phyloP scores from a whole-genome alignment of 2,888 invertebrate species.

The Drosophila formosana region DNA sequence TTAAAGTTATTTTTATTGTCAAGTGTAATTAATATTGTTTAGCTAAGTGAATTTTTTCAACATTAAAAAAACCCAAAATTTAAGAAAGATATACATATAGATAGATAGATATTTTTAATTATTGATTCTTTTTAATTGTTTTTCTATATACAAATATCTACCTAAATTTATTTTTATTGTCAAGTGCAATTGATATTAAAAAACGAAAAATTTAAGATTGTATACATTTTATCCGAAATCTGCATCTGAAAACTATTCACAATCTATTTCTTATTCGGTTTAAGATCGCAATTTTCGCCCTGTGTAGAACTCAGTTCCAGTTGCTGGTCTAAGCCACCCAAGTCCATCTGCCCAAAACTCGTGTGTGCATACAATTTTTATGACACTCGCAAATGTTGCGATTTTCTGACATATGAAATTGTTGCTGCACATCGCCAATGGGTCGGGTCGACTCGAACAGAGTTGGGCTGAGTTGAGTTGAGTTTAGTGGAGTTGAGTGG shows the following conservation, averaged over 20 bases:
- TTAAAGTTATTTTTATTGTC: too few relatives aligned
- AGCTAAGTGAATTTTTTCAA: too few relatives aligned
- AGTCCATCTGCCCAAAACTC: conserved; percentile 6
- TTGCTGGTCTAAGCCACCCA: neutral
- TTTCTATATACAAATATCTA: too few relatives aligned
- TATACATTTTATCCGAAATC: neutral
- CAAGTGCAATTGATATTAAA: too few relatives aligned
- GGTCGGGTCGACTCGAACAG: conserved; percentile 12
- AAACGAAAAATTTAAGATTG: too few relatives aligned
- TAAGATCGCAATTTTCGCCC: neutral
- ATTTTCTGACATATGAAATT: conserved; percentile 65
- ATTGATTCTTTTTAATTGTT: too few relatives aligned
- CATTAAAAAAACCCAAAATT: too few relatives aligned
- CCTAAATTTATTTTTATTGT: too few relatives aligned
- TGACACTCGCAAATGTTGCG: conserved; percentile 81
- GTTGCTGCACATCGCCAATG: conserved; percentile 64
- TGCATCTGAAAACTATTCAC: neutral
- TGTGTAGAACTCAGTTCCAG: conserved; percentile 3
- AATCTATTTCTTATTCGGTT: too few relatives aligned
- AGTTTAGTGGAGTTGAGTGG: neutral
- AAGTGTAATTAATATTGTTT: too few relatives aligned
- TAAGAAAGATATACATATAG: too few relatives aligned
- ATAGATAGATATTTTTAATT: too few relatives aligned
- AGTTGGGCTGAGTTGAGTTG: conserved; percentile 8
- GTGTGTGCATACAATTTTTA: conserved; percentile 76